Evolutionary conservation across 2,113 vertebrate species (phyloP).

Genomic region (Anoura caudifer): DNA sequence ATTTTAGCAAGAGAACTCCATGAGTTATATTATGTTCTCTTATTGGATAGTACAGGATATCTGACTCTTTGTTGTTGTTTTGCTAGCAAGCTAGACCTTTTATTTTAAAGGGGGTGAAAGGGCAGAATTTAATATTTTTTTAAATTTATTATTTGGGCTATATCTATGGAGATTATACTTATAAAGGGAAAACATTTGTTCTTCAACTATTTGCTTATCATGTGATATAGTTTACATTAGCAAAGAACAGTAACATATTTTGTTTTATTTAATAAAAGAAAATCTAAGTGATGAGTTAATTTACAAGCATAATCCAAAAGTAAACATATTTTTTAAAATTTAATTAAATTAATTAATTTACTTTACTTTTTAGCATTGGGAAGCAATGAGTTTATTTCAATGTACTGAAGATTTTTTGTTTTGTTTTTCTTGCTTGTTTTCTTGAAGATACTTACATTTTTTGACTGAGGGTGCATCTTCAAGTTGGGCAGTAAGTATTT

Average conservation of each 20-base stretch:
- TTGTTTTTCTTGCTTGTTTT: neutral
- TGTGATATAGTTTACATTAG: neutral
- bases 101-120: neutral
- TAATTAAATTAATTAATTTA: too few species aligned
- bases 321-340: neutral
- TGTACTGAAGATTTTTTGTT: neutral
- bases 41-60: neutral
- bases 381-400: neutral
- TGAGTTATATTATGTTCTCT: neutral
- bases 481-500: neutral
- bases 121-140: neutral
- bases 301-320: neutral
- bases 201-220: neutral
- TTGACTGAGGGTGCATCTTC: neutral
- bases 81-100: neutral
- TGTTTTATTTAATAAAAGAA: neutral
- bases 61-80: neutral
- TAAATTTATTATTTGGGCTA: neutral
- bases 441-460: neutral
- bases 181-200: neutral
- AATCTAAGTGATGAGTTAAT: neutral
- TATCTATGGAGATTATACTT: neutral
- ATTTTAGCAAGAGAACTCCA: neutral
- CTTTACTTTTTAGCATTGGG: neutral
- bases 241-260: neutral